Base-by-base conservation (phyloP, 2,113 vertebrate genomes). In the Corythaeola cristata region DNA sequence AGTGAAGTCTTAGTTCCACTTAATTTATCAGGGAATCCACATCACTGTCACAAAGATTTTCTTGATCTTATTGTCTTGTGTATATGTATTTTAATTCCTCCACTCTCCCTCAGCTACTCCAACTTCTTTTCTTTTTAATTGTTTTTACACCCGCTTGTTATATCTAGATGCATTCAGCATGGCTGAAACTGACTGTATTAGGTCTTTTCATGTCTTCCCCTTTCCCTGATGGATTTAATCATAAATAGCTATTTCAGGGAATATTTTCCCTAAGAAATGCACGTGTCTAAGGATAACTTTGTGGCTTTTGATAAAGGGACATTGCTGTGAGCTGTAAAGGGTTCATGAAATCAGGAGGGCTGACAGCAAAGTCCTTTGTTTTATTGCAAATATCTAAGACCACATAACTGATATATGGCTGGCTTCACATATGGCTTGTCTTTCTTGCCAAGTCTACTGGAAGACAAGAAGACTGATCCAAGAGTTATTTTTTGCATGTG, bases 391-490 rank as follows among this genome's bases (percentile, higher is more conserved):
- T 95, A 93, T 95, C 94, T 94, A 84, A 94, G 95, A 93, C 90
- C 95, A 96, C 95, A 94, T 96, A 97, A 94, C 85, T 94, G 97
- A 96, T 97, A 93, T 96, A 94, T 94, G 90, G 90, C 95, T 97
- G 88, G 83, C 49, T 96, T 95, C 95, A 96, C 95, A 96, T 96
- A 95, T 97, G 97, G 97, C 80, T 96, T 93, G 80, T 68, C 92
- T 95, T 94, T 90, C 90, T 97, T 97, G 97, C 97, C 96, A 97
- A 93, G 88, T 97, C 93, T 95, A 97, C 92, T 96, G 96, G 95
- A 97, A 97, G 96, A 95, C 92, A 84, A 95, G 90, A 93, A 81
- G 88, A 55, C 69, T 81, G 88, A 92, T 96, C 96, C 96, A 97
- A 96, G 96, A 96, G 93, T 89, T 97, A 97, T 96, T 97, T 97